Conservation (phyloP, 2,113 vertebrate species). For the Muntiacus muntjak region DNA sequence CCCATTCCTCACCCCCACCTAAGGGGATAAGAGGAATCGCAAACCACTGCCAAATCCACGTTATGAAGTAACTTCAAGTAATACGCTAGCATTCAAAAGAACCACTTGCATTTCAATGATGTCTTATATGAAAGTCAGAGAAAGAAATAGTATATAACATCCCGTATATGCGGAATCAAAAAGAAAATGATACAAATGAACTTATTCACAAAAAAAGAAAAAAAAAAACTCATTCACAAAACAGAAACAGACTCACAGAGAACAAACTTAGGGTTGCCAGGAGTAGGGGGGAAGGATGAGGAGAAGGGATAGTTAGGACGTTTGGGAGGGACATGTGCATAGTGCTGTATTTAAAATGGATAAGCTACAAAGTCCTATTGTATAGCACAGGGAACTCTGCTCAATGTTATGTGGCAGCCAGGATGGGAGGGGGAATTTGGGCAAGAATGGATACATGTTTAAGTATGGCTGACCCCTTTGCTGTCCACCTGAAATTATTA, state of each 20-base stretch:
- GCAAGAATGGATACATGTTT: not conserved
- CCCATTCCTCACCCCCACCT: not conserved
- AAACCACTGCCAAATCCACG: not conserved
- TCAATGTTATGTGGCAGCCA: not conserved
- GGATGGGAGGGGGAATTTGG: not conserved
- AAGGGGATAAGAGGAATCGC: not conserved
- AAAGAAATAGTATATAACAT: not conserved
- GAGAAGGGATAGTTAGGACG: not conserved
- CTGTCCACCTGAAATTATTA: not conserved
- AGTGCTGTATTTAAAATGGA: not conserved
- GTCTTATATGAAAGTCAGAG: not conserved
- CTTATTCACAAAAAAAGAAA: not conserved
- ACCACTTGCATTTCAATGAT: not conserved
- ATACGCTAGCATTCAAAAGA: not conserved
- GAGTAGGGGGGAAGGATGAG: not conserved
- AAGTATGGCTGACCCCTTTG: not conserved
- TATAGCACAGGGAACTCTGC: not conserved
- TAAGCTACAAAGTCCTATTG: not conserved
- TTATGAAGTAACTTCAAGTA: not conserved
- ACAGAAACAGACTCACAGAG: not conserved
- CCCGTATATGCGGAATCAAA: not conserved
- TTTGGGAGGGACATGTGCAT: not conserved
- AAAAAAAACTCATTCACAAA: not conserved
- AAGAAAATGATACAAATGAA: not conserved
- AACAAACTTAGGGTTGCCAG: not conserved